Percentiles rank a stretch among this genome's conserved stretches.
phyloP scores from a whole-genome alignment of 2,888 invertebrate genomes.

The Monoplex corrugatus region DNA sequence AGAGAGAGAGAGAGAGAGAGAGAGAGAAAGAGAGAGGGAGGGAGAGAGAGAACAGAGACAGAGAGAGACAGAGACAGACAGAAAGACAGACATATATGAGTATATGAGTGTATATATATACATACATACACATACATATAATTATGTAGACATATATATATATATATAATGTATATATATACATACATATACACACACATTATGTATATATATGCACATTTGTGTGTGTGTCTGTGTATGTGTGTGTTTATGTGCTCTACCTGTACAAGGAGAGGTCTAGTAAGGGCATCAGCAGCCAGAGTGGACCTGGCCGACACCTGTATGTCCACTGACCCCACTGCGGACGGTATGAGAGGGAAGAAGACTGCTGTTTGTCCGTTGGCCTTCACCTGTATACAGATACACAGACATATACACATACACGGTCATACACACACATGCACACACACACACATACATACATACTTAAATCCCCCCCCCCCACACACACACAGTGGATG shows the following conservation, averaged over 20 bases:
- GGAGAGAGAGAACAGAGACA: not conserved
- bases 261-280: slow-evolving; percentile 88
- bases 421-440: not conserved
- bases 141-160: no score
- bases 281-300: slow-evolving; percentile 90
- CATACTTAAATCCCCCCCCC: not conserved
- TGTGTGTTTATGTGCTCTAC: slow-evolving; percentile 80
- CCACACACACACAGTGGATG: not conserved
- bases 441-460: not conserved
- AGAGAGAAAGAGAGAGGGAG: slow-evolving; percentile 39
- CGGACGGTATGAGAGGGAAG: slow-evolving; percentile 91
- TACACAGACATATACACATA: not conserved
- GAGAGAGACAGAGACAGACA: slow-evolving; percentile 30
- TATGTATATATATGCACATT: not conserved
- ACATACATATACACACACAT: no score
- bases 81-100: not conserved
- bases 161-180: no score
- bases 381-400: slow-evolving; percentile 81
- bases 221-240: not conserved
- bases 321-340: slow-evolving; percentile 88
- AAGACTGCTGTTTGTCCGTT: slow-evolving; percentile 90
- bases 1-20: not conserved
- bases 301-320: slow-evolving; percentile 89
- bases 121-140: no score
- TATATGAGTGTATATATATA: no score